Evolutionary conservation across 2,888 invertebrate genomes (phyloP), one percentile per base, ranked within the genome.

Genomic region (Sinelater perroti): DNA sequence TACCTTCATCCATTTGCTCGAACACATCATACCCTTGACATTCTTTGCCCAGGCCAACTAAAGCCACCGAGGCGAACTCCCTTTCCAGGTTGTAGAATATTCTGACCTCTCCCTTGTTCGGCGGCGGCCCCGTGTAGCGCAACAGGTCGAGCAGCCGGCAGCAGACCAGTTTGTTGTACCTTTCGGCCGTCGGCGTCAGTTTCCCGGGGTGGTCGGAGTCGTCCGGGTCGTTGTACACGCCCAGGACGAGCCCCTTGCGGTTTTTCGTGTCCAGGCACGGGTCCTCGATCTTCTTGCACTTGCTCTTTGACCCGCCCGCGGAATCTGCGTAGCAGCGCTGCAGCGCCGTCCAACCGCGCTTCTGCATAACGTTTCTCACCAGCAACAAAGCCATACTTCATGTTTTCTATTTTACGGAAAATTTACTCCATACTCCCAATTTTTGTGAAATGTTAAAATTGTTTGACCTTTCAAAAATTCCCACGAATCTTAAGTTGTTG

Each of bases 31-130:
- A 90, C 1, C 86, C 83, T 45, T 85, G 81, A 67, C 87, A 87
- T 70, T 87, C 85, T 47, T 82, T 81, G 3, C 91, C 92, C 26
- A 93, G 78, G 10, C 90, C 90, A n/a, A 87, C 87, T 3, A 93
- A 84, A 3, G 88, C 89, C 1, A 91, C 85, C 28, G 82, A 85
- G 0, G 83, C 83, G 70, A 84, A 89, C 20, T 82, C 79, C 0
- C 82, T 79, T 64, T 88, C 87, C 18, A 89, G 70, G 63, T 85
- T 86, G 70, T 83, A 89, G 68, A 88, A 84, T 6, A 88, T 78
- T 62, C 89, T 81, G 1, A 79, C 83, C 78, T 79, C 85, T 70
- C 71, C 85, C 70, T 76, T 77, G 72, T 56, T 82, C 76, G 80
- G 83, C 59, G 75, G 85, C 68, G 75, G 85, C 30, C 78, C 78